These are phyloP conservation scores for Molossus molossus DNA, from an alignment of 2,797 vertebrate species.

Conservation along the genomic window DNA sequence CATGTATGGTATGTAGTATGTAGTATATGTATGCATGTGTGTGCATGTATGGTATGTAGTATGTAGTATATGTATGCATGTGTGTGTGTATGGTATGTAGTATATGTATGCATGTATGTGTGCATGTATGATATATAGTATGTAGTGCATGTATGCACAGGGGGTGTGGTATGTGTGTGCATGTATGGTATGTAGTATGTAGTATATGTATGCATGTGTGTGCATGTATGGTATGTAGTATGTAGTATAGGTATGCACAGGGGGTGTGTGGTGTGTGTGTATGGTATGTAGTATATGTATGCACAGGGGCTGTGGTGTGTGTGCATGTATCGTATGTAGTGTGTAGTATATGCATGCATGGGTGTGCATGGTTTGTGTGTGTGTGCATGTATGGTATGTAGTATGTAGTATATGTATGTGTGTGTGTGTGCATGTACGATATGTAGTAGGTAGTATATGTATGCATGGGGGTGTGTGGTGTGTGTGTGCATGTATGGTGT, in stretches of 20 bases:
- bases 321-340: not conserved
- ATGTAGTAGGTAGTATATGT: not conserved
- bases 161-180: not conserved
- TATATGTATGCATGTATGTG: not conserved
- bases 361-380: not conserved
- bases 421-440: not conserved
- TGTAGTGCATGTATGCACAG: too few species aligned
- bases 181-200: not conserved
- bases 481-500: not conserved
- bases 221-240: not conserved
- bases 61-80: too few species aligned
- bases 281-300: too few species aligned
- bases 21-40: not conserved
- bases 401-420: too few species aligned
- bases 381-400: too few species aligned
- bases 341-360: too few species aligned
- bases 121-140: too few species aligned
- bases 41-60: too few species aligned
- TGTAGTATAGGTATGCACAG: not conserved
- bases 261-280: not conserved
- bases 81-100: not conserved
- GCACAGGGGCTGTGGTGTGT: too few species aligned
- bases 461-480: too few species aligned
- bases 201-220: not conserved
- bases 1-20: too few species aligned